Base-by-base conservation (phyloP, 1,140 invertebrate species). In the Penaeus indicus region DNA sequence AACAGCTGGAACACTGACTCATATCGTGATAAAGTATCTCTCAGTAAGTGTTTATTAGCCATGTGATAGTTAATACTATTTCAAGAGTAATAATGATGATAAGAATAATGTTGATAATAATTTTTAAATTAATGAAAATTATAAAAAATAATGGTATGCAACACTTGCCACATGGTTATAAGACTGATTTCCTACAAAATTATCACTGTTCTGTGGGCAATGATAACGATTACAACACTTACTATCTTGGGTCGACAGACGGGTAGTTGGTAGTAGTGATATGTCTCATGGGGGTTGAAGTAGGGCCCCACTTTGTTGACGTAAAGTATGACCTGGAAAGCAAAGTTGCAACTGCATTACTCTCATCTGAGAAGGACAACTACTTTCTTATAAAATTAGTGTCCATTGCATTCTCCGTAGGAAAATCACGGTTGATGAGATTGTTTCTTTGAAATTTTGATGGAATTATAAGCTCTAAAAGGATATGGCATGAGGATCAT, bases 261-360 rank as follows among this genome's bases (percentile, higher is more conserved):
- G 64, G 94, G 94, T 27, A 94, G 91, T 86, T 93, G 92, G 90
- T 94, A 94, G 91, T 94, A 94, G 90, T 94, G 94, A 90, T 94
- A 94, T 0, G 94, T 94, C 91, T 94, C 94, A 92, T 94, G 94
- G 60, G 94, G 94, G 91, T 94, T 94, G 92, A 93, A 94, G 90
- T 94, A 94, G 47, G 94, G 94, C n/a, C 94, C 94, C 78, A 94
- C 94, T 92, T 94, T 94, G 91, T 94, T 94, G 1, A 94, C 94
- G 92, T 93, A 94, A 38, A 94, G 85, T 21, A 92, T 81, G 13
- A 94, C 94, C 92, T 92, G 83, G 13, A 91, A 91, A 61, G 62
- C 85, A 87, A 38, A 84, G 32, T 72, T 80, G 38, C 16, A 87
- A 25, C 16, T 77, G 25, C 3, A n/a, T 27, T 27, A 47, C 5